Evolutionary conservation across 2,113 vertebrate species (phyloP), one percentile per base, ranked within the genome.

Genomic region (Sinocyclocheilus rhinocerous): DNA sequence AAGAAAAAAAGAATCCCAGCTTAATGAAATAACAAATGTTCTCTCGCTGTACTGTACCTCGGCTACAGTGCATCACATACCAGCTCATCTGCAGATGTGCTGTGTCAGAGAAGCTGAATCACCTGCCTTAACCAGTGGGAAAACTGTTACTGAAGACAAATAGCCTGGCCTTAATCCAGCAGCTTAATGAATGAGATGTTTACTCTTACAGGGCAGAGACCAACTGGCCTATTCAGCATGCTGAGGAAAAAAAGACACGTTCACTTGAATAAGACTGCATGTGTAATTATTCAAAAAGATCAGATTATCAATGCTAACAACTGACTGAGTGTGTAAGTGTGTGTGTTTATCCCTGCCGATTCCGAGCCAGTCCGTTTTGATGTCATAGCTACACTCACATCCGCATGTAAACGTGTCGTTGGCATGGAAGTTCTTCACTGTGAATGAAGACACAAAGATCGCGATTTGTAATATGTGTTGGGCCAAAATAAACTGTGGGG

Each of bases 111-210:
- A 36, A 29, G 36, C 59, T 20, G 84, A 78, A 85, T 18, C 84
- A 78, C 84, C 84, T 67, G 73, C 83, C 36, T 78, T 70, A 9
- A 78, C 84, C 75, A 52, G 73, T 69, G 48, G 42, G 45, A 55
- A 48, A 65, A 67, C 75, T 50, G 75, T 78, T 24, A 77, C 16
- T 6, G 20, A 85, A 85, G 83, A 85, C 22, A 33, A 85, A 85
- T 69, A 59, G 61, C 42, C 75, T 69, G 22, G 59, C 45, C 75
- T 67, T 61, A n/a, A 29, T 83, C 45, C 81, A 48, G 42, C 12
- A 78, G 57, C 61, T 16, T 78, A 50, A 55, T 85, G 48, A 85
- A 52, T n/a, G 12, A 78, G 59, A 55, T 78, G 26, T 69, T 85
- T 70, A 67, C 81, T 26, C 24, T 22, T 36, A 22, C 20, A 15